Evolutionary conservation across 2,113 vertebrate genomes (phyloP).

Genomic region (Centropus bengalensis): DNA sequence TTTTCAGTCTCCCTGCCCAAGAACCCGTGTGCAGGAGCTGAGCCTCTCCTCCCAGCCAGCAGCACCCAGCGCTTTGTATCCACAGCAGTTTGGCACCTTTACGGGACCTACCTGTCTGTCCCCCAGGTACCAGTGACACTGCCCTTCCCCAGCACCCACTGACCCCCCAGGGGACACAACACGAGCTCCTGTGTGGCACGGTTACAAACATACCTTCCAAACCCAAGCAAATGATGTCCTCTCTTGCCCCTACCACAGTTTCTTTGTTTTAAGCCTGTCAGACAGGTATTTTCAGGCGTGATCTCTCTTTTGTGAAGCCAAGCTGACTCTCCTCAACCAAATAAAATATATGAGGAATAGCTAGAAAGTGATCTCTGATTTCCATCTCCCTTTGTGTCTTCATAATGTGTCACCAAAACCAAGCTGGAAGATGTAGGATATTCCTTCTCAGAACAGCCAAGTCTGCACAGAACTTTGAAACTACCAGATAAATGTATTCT

Average conservation of each 20-base stretch:
- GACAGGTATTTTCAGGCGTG: background rate
- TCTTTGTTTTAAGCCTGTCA: background rate
- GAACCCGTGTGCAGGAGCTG: background rate
- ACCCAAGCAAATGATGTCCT: background rate
- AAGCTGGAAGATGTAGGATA: background rate
- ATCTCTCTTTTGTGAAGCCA: constrained; percentile 20
- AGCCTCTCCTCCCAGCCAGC: background rate
- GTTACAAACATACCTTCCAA: background rate
- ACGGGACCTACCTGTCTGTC: background rate
- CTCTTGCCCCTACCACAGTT: background rate
- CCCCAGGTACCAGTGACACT: background rate
- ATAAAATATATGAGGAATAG: background rate
- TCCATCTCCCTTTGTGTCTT: background rate
- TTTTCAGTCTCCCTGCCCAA: background rate
- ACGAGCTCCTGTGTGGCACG: accelerated
- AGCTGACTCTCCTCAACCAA: background rate
- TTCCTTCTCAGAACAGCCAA: background rate
- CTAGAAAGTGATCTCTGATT: background rate
- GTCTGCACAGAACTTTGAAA: background rate
- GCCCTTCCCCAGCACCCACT: background rate
- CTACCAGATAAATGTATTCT: background rate
- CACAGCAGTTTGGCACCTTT: background rate
- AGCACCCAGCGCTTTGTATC: background rate
- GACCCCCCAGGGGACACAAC: background rate
- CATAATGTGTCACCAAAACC: background rate